These are phyloP conservation scores for Augiades crinisus DNA, from an alignment of 2,888 invertebrate genomes.

Conservation along the genomic window DNA sequence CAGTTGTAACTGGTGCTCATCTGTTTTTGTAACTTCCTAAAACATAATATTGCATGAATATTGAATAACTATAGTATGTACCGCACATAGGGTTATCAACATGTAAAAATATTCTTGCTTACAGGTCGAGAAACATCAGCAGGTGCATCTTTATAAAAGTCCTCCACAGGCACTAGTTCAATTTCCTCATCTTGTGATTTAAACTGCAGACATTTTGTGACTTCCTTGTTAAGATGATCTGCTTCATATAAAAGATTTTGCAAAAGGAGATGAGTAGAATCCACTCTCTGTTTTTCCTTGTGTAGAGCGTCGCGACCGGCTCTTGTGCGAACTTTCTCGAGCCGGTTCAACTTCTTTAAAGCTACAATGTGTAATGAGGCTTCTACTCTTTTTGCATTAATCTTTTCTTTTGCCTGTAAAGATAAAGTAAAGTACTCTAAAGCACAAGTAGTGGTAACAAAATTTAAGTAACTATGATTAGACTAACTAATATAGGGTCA, in stretches of 20 bases:
- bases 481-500: too few relatives aligned
- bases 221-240: conserved; percentile 96
- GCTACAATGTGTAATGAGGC: conserved; percentile 90
- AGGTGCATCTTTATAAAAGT: conserved; percentile 92
- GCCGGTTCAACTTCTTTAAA: conserved; percentile 93
- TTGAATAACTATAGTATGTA: too few relatives aligned
- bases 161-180: conserved; percentile 90
- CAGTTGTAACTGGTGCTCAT: conserved; percentile 90
- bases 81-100: too few relatives aligned
- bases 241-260: conserved; percentile 97
- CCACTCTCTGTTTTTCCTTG: conserved; percentile 93
- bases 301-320: conserved; percentile 90
- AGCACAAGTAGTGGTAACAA: too few relatives aligned
- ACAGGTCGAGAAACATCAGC: conserved; percentile 84
- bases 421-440: too few relatives aligned
- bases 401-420: conserved; percentile 80
- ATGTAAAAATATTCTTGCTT: conserved; percentile 49
- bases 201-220: conserved; percentile 96
- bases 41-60: too few relatives aligned
- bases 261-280: conserved; percentile 93
- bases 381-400: conserved; percentile 85
- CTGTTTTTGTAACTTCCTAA: conserved; percentile 84
- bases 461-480: too few relatives aligned
- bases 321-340: conserved; percentile 94
- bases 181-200: conserved; percentile 97